These are phyloP conservation scores for Sipha maydis DNA, from an alignment of 2,888 invertebrate species.

Conservation along the genomic window DNA sequence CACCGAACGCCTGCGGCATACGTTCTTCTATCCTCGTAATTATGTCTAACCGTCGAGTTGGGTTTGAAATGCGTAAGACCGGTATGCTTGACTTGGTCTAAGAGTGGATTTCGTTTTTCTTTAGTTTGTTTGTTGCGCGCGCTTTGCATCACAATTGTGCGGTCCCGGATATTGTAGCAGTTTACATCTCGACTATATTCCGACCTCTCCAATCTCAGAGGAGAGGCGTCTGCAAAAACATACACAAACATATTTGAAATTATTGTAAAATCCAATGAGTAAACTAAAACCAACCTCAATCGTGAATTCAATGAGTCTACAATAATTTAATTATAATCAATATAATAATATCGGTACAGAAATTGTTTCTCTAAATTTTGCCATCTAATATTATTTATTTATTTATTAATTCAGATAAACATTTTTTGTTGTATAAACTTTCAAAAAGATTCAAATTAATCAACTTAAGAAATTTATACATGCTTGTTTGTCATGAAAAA, in stretches of 20 bases:
- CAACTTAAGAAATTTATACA: background rate
- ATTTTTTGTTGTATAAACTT: background rate
- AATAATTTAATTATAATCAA: background rate
- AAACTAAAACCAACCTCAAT: background rate
- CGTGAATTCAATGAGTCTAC: background rate
- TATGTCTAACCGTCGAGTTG: conserved; percentile 62
- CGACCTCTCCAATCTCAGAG: conserved; percentile 16
- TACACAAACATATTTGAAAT: background rate
- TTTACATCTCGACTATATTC: conserved; percentile 27
- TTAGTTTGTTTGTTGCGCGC: conserved; percentile 70
- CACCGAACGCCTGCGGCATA: background rate
- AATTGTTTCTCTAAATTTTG: background rate
- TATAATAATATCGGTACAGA: background rate
- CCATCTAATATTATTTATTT: background rate
- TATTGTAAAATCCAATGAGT: background rate
- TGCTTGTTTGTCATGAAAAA: too few species aligned
- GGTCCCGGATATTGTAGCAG: conserved; percentile 64
- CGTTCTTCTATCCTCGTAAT: background rate
- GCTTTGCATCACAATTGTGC: conserved; percentile 69
- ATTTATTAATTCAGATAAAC: background rate
- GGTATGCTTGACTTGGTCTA: conserved; percentile 78
- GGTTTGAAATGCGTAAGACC: conserved; percentile 75
- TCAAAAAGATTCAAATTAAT: background rate
- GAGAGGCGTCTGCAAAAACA: conserved; percentile 11
- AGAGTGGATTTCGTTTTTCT: conserved; percentile 77